Percentiles rank a stretch among this genome's conserved stretches.
Evolutionary conservation across 2,797 vertebrate genomes (phyloP).

Genomic region (Melanotaenia nigrans): DNA sequence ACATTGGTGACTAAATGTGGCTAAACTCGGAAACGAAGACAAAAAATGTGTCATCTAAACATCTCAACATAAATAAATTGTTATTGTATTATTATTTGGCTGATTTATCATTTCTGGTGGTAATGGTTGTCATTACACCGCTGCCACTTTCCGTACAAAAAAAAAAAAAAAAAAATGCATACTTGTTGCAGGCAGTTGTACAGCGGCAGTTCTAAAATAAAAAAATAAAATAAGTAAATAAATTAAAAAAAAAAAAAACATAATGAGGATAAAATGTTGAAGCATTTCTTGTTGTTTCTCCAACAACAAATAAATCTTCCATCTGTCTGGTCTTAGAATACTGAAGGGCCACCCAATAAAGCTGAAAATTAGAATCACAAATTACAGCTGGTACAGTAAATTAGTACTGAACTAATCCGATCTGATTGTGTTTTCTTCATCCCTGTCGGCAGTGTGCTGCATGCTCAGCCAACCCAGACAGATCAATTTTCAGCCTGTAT

Average conservation of each 20-base stretch:
- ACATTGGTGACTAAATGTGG: constrained; percentile 9
- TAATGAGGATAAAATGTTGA: neutral
- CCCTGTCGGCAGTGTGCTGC: constrained; percentile 15
- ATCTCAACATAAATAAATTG: neutral
- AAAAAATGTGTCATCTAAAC: constrained; percentile 24
- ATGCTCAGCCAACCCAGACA: constrained; percentile 41
- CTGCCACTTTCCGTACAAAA: constrained; percentile 22
- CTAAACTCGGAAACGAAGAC: constrained; percentile 16
- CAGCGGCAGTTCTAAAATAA: neutral
- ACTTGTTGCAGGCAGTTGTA: no score
- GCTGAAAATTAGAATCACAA: constrained; percentile 30
- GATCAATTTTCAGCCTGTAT: constrained; percentile 59
- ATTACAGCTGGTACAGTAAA: constrained; percentile 45
- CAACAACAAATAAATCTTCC: neutral
- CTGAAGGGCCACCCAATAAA: constrained; percentile 15
- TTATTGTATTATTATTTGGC: no score
- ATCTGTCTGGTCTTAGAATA: constrained; percentile 33
- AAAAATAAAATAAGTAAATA: neutral
- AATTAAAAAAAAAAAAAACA: no score
- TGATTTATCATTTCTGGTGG: no score
- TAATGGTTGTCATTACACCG: neutral
- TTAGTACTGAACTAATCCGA: constrained; percentile 24
- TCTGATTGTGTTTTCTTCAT: constrained; percentile 44
- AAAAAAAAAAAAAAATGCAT: constrained; percentile 15
- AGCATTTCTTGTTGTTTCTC: neutral